A percentile compares a stretch with the other conserved stretches of the same genome.
These are phyloP conservation scores for Coelopa pilipes DNA, from an alignment of 2,888 invertebrate species.

Conservation along the genomic window DNA sequence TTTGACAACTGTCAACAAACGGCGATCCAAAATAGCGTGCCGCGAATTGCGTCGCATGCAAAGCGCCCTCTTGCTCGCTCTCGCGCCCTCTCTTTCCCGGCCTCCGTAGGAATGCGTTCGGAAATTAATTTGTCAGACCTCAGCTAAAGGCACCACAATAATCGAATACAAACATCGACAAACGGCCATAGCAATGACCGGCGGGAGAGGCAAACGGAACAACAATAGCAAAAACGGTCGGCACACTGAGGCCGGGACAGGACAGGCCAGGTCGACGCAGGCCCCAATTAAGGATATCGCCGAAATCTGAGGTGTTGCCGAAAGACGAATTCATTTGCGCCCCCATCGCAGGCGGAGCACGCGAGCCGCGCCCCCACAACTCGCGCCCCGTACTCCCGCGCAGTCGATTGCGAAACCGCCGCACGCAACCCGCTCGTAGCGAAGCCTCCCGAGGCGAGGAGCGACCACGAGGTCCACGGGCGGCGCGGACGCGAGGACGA, in stretches of 20 bases:
- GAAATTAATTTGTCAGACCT: background rate
- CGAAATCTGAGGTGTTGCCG: conserved; percentile 18
- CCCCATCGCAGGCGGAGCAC: background rate
- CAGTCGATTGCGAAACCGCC: conserved; percentile 4
- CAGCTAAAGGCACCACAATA: conserved; percentile 5
- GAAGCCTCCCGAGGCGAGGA: background rate
- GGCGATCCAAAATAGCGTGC: background rate
- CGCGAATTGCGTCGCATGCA: too few species aligned
- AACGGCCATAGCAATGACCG: background rate
- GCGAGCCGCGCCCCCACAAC: background rate
- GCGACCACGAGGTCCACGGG: conserved; percentile 4
- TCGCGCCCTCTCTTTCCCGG: background rate
- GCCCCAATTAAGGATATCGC: conserved; percentile 7
- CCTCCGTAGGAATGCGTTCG: background rate
- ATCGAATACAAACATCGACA: background rate
- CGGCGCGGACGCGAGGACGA: conserved; percentile 6
- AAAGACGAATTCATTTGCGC: background rate
- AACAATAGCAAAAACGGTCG: conserved; percentile 2
- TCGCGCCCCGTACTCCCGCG: background rate
- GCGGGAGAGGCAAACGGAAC: background rate
- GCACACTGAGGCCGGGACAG: background rate
- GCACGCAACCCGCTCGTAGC: conserved; percentile 22
- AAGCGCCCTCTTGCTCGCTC: background rate
- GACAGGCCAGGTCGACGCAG: background rate
- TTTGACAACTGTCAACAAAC: background rate